phyloP scores from a whole-genome alignment of 1,140 invertebrate genomes.

The Cydia splendana region DNA sequence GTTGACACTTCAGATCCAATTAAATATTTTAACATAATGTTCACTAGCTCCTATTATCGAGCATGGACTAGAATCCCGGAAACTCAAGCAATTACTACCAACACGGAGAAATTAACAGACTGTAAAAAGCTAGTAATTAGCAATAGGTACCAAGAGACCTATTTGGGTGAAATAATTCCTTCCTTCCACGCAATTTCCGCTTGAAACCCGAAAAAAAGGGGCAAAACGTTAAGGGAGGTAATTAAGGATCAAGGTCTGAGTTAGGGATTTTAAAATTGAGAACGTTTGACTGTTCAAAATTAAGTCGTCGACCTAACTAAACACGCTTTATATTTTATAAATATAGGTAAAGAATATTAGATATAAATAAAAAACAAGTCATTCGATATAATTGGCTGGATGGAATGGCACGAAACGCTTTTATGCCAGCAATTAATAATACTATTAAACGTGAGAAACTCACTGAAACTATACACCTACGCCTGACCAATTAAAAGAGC shows the following conservation, averaged over 20 bases:
- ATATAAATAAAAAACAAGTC: not conserved
- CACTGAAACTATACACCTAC: constrained; percentile 22
- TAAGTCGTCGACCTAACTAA: constrained; percentile 32
- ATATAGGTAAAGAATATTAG: not conserved
- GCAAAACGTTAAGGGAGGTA: constrained; percentile 57
- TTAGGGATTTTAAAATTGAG: constrained; percentile 47
- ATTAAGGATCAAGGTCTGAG: constrained; percentile 67
- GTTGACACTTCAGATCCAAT: not conserved
- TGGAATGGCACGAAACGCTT: not conserved
- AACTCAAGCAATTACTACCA: constrained; percentile 41
- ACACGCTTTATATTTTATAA: not conserved
- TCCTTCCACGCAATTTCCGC: constrained; percentile 73
- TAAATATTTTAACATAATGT: constrained; percentile 3
- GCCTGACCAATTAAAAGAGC: constrained; percentile 22
- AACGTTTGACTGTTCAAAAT: constrained; percentile 43
- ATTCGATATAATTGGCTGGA: not conserved
- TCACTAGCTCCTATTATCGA: not conserved
- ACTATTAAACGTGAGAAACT: constrained; percentile 8
- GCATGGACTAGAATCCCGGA: constrained; percentile 35
- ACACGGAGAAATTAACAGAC: constrained; percentile 45
- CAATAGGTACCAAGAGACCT: constrained; percentile 62
- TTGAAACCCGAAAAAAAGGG: constrained; percentile 50
- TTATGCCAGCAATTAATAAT: not conserved
- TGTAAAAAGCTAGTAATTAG: constrained; percentile 59
- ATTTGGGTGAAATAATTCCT: constrained; percentile 62